Evolutionary conservation across 1,140 invertebrate genomes (phyloP), one percentile per base, ranked within the genome.

Genomic region (Drosophila yakuba): DNA sequence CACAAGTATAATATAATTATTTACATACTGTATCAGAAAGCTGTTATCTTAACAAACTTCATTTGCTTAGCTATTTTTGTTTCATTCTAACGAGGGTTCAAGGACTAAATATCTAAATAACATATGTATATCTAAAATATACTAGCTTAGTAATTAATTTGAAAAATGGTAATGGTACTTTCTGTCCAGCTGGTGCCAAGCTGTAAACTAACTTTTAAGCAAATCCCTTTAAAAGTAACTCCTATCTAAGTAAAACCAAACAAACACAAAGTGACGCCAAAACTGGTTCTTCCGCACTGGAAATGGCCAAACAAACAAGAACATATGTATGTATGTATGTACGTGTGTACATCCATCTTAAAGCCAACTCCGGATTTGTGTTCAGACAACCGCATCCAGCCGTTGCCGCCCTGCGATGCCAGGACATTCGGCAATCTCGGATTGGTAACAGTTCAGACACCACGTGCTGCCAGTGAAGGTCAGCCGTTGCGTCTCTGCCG

Each of bases 401-500:
- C 44, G 15, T 39, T n/a, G 15, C 52, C 32, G 15, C 32, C n/a
- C 35, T 15, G 11, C 28, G 4, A 44, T 54, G 17, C 41, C 20
- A 35, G 69, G 59, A 73, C 48, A 56, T 62, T 7, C 47, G n/a
- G 25, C 12, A 10, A 20, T 23, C 25, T 17, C 6, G 38, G 20
- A 64, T 51, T 69, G 32, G 55, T 80, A 66, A 69, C 72, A 73
- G 68, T 63, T 74, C 41, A 59, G 48, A 57, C 51, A 67, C 57
- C 74, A 76, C 68, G 78, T 62, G 60, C 80, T 59, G 23, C 23
- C 32, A 50, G n/a, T 57, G 74, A 88, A 86, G 83, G 82, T 88
- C 78, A 82, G 59, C 20, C 51, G 23, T n/a, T 59, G 54, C 50
- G 39, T 47, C 36, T 61, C 47, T 14, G 15, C 20, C 43, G 7